Conservation (phyloP, 2,888 invertebrate genomes). For the Tenthredo scrophulariae region DNA sequence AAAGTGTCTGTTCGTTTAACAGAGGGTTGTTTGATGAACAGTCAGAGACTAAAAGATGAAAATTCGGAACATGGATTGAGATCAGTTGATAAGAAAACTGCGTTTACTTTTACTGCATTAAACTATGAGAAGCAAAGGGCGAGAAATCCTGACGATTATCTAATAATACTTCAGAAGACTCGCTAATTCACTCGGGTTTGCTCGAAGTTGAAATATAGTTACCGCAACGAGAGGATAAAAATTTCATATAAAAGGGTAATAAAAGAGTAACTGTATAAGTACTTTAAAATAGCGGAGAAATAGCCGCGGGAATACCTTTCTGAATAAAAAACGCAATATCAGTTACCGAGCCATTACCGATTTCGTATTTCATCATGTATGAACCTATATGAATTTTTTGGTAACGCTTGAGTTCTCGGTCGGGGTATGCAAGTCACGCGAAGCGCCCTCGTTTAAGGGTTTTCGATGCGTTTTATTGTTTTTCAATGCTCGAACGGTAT, state of each 20-base stretch:
- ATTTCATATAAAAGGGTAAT: neutral
- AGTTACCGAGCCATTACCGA: neutral
- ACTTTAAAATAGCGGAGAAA: neutral
- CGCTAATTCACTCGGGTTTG: neutral
- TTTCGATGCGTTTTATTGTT: slow-evolving; percentile 44
- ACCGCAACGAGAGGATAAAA: neutral
- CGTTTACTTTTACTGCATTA: neutral
- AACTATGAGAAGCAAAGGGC: neutral
- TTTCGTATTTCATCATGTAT: neutral
- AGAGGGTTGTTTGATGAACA: too few species aligned
- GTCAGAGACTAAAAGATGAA: neutral
- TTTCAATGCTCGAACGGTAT: slow-evolving; percentile 33
- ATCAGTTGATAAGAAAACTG: neutral
- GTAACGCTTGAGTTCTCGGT: slow-evolving; percentile 29
- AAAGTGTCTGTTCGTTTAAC: too few species aligned
- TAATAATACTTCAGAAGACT: neutral
- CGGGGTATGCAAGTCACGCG: slow-evolving; percentile 20
- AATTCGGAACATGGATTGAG: neutral
- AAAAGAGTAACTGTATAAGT: neutral
- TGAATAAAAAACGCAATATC: slow-evolving; percentile 20
- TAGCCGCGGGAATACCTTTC: neutral
- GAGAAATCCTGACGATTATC: neutral
- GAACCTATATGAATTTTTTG: slow-evolving; percentile 14
- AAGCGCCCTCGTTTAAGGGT: slow-evolving; percentile 11
- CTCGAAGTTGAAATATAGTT: neutral